Evolutionary conservation across 2,888 invertebrate genomes (phyloP), one percentile per base, ranked within the genome.

Genomic region (Drosophila imparisetae): DNA sequence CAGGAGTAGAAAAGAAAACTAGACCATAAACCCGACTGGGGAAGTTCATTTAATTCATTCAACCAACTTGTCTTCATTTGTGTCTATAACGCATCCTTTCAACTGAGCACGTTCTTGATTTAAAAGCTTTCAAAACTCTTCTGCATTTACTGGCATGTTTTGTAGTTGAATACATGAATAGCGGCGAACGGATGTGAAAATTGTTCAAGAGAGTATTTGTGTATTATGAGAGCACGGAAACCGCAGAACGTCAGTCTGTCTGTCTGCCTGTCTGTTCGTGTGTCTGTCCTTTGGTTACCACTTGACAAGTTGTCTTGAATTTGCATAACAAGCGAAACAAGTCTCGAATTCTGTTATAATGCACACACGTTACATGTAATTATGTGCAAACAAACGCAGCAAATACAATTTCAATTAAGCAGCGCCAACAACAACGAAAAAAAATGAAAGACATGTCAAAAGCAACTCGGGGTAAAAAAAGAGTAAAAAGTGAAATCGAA

Each of bases 341-440:
- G 75, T 80, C 65, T 66, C 55, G 65, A 21, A n/a, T 52, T 59
- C 45, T 42, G 65, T 61, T 65, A 58, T 66, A 66, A 75, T 69
- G 58, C 64, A 70, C 62, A 72, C 74, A 72, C 30, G 10, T 57
- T 57, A 60, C 68, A 75, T 69, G 77, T 81, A 83, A 85, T 86
- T 89, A 86, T 87, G 85, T 74, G 70, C 82, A 89, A 86, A 89
- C 82, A 86, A 86, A 85, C 71, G 75, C 80, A 64, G 73, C 72
- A 89, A 86, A 86, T 86, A 82, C 73, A 86, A 86, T 86, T 89
- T 78, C 85, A 86, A 86, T 89, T 86, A 86, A 83, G 76, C 60
- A 76, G 67, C 50, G 18, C 38, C 55, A 72, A 60, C 50, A 50
- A 42, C 50, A 27, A 27, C 7, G 4, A 38, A 38, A 21, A 21